Percentiles rank a stretch among this genome's conserved stretches.
Conservation (phyloP, 1,140 invertebrate genomes). For the Drosophila grimshawi region DNA sequence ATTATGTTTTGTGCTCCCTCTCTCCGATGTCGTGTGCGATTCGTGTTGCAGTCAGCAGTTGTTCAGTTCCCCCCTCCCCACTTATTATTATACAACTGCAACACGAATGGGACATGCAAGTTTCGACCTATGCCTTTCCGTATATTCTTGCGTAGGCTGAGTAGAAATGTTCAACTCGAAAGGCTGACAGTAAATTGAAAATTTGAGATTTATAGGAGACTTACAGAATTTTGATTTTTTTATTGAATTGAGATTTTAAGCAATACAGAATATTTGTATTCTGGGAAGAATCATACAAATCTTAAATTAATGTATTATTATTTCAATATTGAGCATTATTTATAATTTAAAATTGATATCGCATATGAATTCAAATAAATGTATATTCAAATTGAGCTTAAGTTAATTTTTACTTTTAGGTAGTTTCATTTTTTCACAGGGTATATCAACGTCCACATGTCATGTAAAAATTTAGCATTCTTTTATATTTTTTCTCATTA, state of each 20-base stretch:
- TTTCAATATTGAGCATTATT: too few species aligned
- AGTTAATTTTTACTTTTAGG: too few species aligned
- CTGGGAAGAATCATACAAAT: too few species aligned
- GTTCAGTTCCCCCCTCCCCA: conserved; percentile 2
- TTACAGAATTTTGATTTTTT: too few species aligned
- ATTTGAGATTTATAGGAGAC: too few species aligned
- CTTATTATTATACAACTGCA: conserved; percentile 66
- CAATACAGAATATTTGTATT: too few species aligned
- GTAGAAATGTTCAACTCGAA: neutral
- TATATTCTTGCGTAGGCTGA: conserved; percentile 1
- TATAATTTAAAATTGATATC: too few species aligned
- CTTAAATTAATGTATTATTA: too few species aligned
- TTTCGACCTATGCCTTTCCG: conserved; percentile 37
- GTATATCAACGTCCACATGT: conserved; percentile 19
- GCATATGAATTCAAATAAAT: too few species aligned
- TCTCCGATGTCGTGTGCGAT: conserved; percentile 66
- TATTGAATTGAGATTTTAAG: too few species aligned
- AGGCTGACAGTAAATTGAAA: too few species aligned
- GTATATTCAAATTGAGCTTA: too few species aligned
- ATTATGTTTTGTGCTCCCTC: conserved; percentile 76
- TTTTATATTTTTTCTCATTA: conserved; percentile 58
- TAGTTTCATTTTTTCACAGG: neutral
- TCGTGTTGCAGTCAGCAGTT: conserved; percentile 58
- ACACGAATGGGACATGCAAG: conserved; percentile 68
- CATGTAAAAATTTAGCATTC: neutral